Evolutionary conservation across 2,888 invertebrate species (phyloP).

Genomic region (Prenolepis imparis): DNA sequence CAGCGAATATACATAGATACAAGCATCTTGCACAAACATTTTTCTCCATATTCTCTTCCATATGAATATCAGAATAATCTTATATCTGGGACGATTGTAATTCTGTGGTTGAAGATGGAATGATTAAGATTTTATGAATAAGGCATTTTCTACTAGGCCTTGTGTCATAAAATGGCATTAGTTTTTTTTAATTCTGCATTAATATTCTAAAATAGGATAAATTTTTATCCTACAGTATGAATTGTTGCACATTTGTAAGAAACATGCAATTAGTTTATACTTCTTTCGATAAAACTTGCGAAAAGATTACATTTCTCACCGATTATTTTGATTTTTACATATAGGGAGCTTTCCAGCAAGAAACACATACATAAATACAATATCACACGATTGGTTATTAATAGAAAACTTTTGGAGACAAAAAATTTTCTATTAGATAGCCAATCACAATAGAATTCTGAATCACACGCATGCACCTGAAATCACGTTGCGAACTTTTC

Average conservation of each 20-base stretch:
- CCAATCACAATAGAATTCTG: too few relatives aligned
- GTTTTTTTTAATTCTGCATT: background rate
- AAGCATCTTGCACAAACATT: slow-evolving; percentile 38
- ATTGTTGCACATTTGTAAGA: slow-evolving; percentile 11
- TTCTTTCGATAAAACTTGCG: background rate
- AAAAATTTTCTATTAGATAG: too few relatives aligned
- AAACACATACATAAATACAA: too few relatives aligned
- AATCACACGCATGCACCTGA: too few relatives aligned
- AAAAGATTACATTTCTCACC: too few relatives aligned
- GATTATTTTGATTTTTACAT: too few relatives aligned
- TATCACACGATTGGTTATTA: too few relatives aligned
- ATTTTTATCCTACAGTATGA: background rate
- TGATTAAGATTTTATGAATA: slow-evolving; percentile 1
- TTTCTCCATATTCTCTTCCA: background rate
- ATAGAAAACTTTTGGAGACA: too few relatives aligned
- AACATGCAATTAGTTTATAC: background rate
- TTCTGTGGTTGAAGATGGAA: slow-evolving; percentile 35
- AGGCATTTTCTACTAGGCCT: background rate
- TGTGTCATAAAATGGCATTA: slow-evolving; percentile 32
- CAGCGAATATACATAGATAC: slow-evolving; percentile 56
- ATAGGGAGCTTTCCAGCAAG: too few relatives aligned
- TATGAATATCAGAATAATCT: slow-evolving; percentile 14
- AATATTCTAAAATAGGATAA: slow-evolving; percentile 32
- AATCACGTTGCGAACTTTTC: too few relatives aligned
- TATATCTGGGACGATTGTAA: slow-evolving; percentile 2